A percentile compares a stretch with the other conserved stretches of the same genome.
Conservation (phyloP, 2,113 vertebrate species). For the Apistogramma diplotaenia region DNA sequence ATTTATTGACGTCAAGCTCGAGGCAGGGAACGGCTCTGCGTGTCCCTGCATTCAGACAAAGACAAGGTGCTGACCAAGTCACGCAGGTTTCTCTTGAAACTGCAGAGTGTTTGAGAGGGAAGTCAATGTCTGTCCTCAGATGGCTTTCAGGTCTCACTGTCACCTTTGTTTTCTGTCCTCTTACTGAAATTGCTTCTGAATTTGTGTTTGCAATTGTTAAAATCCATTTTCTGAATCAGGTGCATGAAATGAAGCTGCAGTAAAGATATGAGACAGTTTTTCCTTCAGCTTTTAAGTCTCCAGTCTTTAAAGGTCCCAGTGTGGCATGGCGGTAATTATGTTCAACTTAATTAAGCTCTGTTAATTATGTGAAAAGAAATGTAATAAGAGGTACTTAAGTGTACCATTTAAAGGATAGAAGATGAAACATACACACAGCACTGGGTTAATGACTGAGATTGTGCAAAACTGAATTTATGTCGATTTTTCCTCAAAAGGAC, state of each 20-base stretch:
- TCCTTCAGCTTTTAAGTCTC: conserved; percentile 23
- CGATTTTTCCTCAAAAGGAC: neutral
- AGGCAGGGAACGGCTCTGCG: conserved; percentile 2
- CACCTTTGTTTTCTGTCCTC: neutral
- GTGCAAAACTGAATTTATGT: neutral
- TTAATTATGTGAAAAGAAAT: conserved; percentile 23
- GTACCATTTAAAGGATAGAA: neutral
- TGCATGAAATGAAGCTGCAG: neutral
- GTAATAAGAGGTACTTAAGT: neutral
- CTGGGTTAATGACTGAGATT: neutral
- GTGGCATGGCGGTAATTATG: conserved; percentile 41
- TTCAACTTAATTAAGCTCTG: conserved; percentile 40
- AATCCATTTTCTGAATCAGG: neutral
- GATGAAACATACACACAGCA: neutral
- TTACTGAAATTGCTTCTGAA: neutral
- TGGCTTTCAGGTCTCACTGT: neutral
- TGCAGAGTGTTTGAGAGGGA: neutral
- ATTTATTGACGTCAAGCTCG: conserved; percentile 36
- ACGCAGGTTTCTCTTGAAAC: neutral
- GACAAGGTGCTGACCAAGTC: neutral
- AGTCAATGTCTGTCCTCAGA: neutral
- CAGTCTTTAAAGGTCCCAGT: conserved; percentile 14
- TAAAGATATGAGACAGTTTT: neutral
- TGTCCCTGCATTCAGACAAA: conserved; percentile 17
- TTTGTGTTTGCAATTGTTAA: neutral